Evolutionary conservation across 2,888 invertebrate genomes (phyloP), one percentile per base, ranked within the genome.

Genomic region (Parthenolecanium corni): DNA sequence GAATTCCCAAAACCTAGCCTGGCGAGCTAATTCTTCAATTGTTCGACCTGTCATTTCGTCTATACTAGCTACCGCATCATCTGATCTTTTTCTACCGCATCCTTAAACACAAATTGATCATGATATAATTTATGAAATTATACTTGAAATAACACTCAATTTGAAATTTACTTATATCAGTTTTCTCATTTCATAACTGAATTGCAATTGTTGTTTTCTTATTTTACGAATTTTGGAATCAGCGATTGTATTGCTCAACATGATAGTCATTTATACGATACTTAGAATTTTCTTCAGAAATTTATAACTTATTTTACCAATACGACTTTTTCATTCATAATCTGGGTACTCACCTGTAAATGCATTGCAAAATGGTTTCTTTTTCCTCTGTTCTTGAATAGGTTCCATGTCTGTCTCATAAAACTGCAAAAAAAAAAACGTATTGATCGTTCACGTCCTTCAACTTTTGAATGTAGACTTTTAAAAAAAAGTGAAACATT

Each of bases 331-430:
- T n/a, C n/a, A n/a, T n/a, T n/a, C n/a, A n/a, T n/a, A n/a, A n/a
- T n/a, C n/a, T n/a, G n/a, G n/a, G n/a, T n/a, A n/a, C n/a, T n/a
- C n/a, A n/a, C 89, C 90, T 69, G 89, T 89, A 69, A 90, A 90
- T 0, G 89, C 89, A 70, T 90, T 90, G 75, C 90, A 90, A 73
- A 90, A 90, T 0, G 90, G 90, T 70, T 89, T 77, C 70, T 89
- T 89, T 70, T 69, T 68, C 64, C 82, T 82, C 24, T 80, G 82
- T 65, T 81, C 77, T 73, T 69, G 70, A 69, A 57, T 74, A 62
- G 25, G 76, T 61, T 66, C 66, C 68, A 1, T 65, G 23, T 64
- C 65, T 16, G 57, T 54, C 12, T 67, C 65, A 42, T 67, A 68
- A 53, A 66, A 65, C 66, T 69, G 65, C 56, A 64, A 18, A 58